Evolutionary conservation across 2,797 vertebrate species (phyloP), one percentile per base, ranked within the genome.

Genomic region (Galago senegalensis): DNA sequence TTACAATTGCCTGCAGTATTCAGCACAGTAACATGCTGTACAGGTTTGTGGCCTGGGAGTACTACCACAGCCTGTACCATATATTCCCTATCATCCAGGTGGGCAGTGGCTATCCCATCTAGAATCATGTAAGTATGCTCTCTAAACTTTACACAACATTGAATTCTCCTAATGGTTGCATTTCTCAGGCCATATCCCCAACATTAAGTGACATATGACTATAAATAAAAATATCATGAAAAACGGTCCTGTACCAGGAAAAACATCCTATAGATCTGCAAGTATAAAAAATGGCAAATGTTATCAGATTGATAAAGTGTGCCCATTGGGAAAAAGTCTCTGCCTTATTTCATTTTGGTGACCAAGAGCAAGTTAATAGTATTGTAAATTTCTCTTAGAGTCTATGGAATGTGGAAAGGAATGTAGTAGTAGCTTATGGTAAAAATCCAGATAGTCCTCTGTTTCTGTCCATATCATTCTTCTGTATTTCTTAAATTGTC

Each of bases 371-470:
- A 77, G 70, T 83, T 73, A 77, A 73, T 21, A 83, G 46, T 72
- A 49, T 75, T 91, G 72, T 69, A 80, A 95, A 34, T 89, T 81
- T 81, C 67, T 80, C 20, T 7, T 88, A 29, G 11, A 60, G 31
- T 56, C 6, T 75, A 37, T 49, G 69, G 60, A 90, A 56, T 75
- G 63, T 76, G 11, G 58, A 67, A 37, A 86, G 11, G 31, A 63
- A 67, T 58, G 53, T 4, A 82, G 20, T 34, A 56, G 76, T 2
- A 58, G 8, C 17, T 76, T 63, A 61, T 8, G 65, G 7, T 14
- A 5, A 56, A 85, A 90, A 12, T 76, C 20, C 25, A 72, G 4
- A 81, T 27, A 81, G 63, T 63, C 13, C n/a, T 93, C 16, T 91
- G 31, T n/a, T 65, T 37, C 46, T 53, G 6, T 53, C n/a, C 12